Conservation (phyloP, 2,113 vertebrate genomes). For the Notothenia rossii region DNA sequence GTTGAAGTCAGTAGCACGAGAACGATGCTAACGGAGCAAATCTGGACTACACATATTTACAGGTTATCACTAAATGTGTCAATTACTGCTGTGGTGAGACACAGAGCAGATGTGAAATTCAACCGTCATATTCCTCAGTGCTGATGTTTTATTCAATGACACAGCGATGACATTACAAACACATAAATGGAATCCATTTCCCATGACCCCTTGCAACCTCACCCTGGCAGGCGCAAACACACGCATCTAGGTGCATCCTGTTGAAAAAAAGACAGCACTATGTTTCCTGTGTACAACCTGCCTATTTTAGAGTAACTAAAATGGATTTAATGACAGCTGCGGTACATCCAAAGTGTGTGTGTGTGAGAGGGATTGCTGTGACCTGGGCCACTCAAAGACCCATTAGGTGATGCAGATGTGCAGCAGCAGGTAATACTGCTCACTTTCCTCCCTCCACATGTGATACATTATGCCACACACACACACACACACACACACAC, state of each 20-base stretch:
- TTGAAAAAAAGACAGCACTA: slow-evolving; percentile 40
- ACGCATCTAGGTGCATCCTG: not conserved
- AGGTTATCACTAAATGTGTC: slow-evolving; percentile 7
- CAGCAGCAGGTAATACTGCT: slow-evolving; percentile 9
- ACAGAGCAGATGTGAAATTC: not conserved
- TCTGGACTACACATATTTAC: not conserved
- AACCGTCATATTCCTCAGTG: slow-evolving; percentile 15
- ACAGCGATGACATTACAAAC: slow-evolving; percentile 28
- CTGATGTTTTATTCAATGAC: slow-evolving; percentile 58
- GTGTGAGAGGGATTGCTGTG: slow-evolving; percentile 9
- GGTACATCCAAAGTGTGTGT: not conserved
- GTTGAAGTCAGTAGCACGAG: not conserved
- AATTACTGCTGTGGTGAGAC: slow-evolving; percentile 24
- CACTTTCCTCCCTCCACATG: slow-evolving; percentile 1
- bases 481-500: slow-evolving; percentile 10
- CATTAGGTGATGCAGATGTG: slow-evolving; percentile 49
- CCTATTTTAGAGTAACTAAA: slow-evolving; percentile 60
- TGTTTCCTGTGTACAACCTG: slow-evolving; percentile 1
- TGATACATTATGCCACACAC: not conserved
- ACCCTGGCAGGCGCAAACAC: not conserved
- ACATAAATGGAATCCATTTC: slow-evolving; percentile 71
- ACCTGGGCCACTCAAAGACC: slow-evolving; percentile 29
- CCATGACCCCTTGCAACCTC: slow-evolving; percentile 64
- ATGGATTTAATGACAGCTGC: slow-evolving; percentile 71
- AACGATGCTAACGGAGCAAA: not conserved